Evolutionary conservation across 2,797 vertebrate species (phyloP), one percentile per base, ranked within the genome.

Genomic region (Catharus ustulatus): DNA sequence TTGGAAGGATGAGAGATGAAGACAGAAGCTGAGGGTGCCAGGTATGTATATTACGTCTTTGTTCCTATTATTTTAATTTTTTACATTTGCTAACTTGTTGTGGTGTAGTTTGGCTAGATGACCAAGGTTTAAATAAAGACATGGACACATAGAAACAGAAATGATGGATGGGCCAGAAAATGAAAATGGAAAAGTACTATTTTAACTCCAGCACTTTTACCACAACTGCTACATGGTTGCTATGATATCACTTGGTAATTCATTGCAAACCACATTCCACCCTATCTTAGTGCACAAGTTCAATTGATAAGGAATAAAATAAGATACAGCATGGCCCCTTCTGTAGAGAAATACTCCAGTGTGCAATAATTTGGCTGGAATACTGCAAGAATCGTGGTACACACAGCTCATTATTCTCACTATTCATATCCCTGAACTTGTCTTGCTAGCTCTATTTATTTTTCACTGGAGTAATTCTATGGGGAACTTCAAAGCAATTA

Each of bases 401-500:
- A 59, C 43, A 69, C 22, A 74, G 76, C 58, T 92, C 89, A 67
- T 94, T 89, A 77, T 86, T 93, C 74, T 69, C 34, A 38, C 76
- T 79, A 5, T 85, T 95, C 46, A 3, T 84, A 93, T 58, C 83
- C 27, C 46, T 61, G 66, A 90, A 74, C 91, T 82, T 73, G 54
- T 83, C 92, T 90, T 75, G 68, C 84, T 48, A 78, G 26, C 75
- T 88, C 75, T 85, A 51, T 96, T 95, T 96, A 66, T 94, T 96
- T 94, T 93, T 84, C 88, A 84, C 45, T 27, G 82, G 40, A 87
- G 59, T 75, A 85, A 94, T 83, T 96, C 88, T 91, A 29, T 49
- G 16, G 72, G 80, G 91, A 94, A 75, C 92, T 95, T 97, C 88
- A 95, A 96, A 96, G 96, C 88, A 95, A 97, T 96, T 96, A 96